Conservation (phyloP, 1,140 invertebrate genomes). For the Pseudomyrmex concolor region DNA sequence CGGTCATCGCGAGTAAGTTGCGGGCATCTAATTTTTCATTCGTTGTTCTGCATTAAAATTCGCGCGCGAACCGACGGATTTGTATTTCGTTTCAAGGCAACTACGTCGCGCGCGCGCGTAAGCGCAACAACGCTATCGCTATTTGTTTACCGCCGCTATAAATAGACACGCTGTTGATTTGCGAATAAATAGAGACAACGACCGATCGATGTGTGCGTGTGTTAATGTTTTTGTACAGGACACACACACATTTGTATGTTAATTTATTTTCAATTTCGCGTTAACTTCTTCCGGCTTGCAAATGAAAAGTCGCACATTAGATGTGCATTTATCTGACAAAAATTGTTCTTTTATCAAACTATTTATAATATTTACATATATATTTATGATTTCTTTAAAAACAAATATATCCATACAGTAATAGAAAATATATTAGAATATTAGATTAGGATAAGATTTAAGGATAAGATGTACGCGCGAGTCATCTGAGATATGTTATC, state of each 20-base stretch:
- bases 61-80: slow-evolving; percentile 55
- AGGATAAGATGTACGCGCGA: too few relatives aligned
- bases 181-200: slow-evolving; percentile 82
- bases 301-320: neutral
- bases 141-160: slow-evolving; percentile 80
- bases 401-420: too few relatives aligned
- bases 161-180: slow-evolving; percentile 82
- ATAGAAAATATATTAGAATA: too few relatives aligned
- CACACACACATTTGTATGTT: slow-evolving; percentile 1
- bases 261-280: neutral
- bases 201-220: slow-evolving; percentile 64
- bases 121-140: slow-evolving; percentile 75
- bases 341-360: neutral
- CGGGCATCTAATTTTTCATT: slow-evolving; percentile 21
- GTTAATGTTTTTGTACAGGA: neutral
- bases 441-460: too few relatives aligned
- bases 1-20: slow-evolving; percentile 14
- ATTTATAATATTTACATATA: neutral
- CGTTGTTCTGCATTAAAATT: slow-evolving; percentile 57
- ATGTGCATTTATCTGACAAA: neutral
- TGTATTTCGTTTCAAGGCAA: slow-evolving; percentile 79
- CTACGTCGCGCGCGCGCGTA: slow-evolving; percentile 11
- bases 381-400: too few relatives aligned
- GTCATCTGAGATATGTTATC: too few relatives aligned
- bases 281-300: neutral